These are phyloP conservation scores for Apeltes quadracus DNA, from an alignment of 2,113 vertebrate genomes.

Conservation along the genomic window DNA sequence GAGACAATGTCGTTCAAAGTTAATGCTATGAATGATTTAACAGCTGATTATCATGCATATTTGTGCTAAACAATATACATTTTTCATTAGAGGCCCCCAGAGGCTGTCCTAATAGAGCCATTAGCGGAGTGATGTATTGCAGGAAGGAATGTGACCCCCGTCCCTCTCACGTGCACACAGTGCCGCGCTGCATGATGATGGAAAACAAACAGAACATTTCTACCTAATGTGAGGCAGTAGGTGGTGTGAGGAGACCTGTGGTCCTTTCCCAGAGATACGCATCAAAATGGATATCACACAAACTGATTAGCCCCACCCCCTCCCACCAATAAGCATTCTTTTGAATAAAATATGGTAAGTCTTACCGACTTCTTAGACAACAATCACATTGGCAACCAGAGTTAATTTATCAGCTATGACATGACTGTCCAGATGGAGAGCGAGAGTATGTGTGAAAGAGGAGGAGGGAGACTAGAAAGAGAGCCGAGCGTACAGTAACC, in stretches of 20 bases:
- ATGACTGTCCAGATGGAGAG: conserved; percentile 51
- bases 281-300: conserved; percentile 27
- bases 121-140: conserved; percentile 78
- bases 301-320: conserved; percentile 1
- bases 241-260: conserved; percentile 12
- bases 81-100: conserved; percentile 75
- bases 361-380: conserved; percentile 3
- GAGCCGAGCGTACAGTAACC: conserved; percentile 9
- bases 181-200: conserved; percentile 52
- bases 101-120: conserved; percentile 79
- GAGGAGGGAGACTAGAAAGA: conserved; percentile 27
- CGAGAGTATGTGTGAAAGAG: conserved; percentile 43
- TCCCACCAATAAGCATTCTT: conserved; percentile 28
- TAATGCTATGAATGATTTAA: conserved; percentile 83
- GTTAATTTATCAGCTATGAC: conserved; percentile 41
- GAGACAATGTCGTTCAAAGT: conserved; percentile 84
- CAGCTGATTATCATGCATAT: conserved; percentile 79
- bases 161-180: conserved; percentile 28
- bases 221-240: conserved; percentile 36
- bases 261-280: conserved; percentile 16
- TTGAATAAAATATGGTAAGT: conserved; percentile 43
- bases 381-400: conserved; percentile 41
- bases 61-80: conserved; percentile 81
- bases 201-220: conserved; percentile 52
- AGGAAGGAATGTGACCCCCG: conserved; percentile 73